These are phyloP conservation scores for Patella caerulea DNA, from an alignment of 2,888 invertebrate genomes.

Conservation along the genomic window DNA sequence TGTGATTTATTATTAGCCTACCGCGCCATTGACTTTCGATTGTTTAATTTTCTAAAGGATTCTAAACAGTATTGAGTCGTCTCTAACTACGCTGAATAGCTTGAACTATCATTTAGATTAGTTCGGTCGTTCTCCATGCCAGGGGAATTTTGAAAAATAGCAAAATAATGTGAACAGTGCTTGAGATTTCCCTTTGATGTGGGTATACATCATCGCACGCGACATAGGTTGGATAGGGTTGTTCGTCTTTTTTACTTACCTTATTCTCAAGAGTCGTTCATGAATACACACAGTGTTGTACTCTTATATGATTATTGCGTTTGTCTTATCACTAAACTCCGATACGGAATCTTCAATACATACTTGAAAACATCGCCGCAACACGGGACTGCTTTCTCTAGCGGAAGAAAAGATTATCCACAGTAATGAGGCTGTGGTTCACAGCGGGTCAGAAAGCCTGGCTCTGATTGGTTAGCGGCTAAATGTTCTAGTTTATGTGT, in stretches of 20 bases:
- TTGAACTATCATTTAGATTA: conserved; percentile 9
- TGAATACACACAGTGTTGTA: too few relatives aligned
- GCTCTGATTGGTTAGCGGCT: conserved; percentile 58
- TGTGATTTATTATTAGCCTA: conserved; percentile 5
- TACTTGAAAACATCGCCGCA: conserved; percentile 42
- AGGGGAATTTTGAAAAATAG: conserved; percentile 52
- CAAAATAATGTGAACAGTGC: conserved; percentile 49
- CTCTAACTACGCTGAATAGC: neutral
- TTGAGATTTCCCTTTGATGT: conserved; percentile 51
- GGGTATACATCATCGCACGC: conserved; percentile 41
- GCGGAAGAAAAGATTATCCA: conserved; percentile 54
- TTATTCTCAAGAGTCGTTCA: too few relatives aligned
- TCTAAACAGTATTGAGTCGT: neutral
- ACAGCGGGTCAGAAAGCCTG: conserved; percentile 54
- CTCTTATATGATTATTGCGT: neutral
- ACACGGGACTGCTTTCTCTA: conserved; percentile 56
- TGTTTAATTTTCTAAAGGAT: conserved; percentile 2
- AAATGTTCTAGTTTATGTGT: conserved; percentile 61
- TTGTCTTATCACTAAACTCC: conserved; percentile 7
- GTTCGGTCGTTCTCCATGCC: conserved; percentile 13
- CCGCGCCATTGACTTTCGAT: conserved; percentile 3
- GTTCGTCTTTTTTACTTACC: neutral
- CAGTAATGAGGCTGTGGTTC: conserved; percentile 55
- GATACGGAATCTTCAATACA: neutral
- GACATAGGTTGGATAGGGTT: conserved; percentile 7